These are phyloP conservation scores for Lepidochrysops patricia DNA, from an alignment of 2,888 invertebrate genomes.

Conservation along the genomic window DNA sequence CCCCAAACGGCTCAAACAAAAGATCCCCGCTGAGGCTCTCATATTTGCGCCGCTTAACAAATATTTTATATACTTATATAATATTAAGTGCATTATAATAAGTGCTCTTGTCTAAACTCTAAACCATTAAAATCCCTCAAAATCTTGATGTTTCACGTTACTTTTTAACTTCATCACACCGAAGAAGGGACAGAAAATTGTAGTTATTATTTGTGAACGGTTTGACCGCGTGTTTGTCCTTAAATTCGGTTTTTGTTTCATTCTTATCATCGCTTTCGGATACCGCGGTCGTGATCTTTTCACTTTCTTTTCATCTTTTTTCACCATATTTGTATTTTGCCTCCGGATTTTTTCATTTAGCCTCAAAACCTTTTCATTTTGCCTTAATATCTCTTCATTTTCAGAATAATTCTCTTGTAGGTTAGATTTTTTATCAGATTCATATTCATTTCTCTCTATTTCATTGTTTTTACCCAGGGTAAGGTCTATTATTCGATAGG, in stretches of 20 bases:
- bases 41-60: too few relatives aligned
- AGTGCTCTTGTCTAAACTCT: too few relatives aligned
- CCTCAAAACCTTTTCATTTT: neutral
- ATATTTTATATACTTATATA: too few relatives aligned
- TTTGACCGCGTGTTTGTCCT: neutral
- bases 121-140: neutral
- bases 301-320: neutral
- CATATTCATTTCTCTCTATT: neutral
- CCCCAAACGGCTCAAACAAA: too few relatives aligned
- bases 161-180: slow-evolving; percentile 45
- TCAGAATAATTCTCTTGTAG: too few relatives aligned
- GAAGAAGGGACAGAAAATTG: slow-evolving; percentile 54
- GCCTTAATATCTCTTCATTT: neutral
- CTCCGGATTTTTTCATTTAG: neutral
- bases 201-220: slow-evolving; percentile 30
- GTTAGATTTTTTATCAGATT: too few relatives aligned
- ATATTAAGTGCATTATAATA: too few relatives aligned
- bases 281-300: neutral
- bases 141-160: slow-evolving; percentile 22
- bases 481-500: neutral
- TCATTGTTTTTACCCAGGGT: neutral
- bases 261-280: neutral
- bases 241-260: neutral
- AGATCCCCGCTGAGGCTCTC: too few relatives aligned
- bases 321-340: neutral